A percentile compares a stretch with the other conserved stretches of the same genome.
phyloP scores from a whole-genome alignment of 2,113 vertebrate genomes.

The Perognathus longimembris region DNA sequence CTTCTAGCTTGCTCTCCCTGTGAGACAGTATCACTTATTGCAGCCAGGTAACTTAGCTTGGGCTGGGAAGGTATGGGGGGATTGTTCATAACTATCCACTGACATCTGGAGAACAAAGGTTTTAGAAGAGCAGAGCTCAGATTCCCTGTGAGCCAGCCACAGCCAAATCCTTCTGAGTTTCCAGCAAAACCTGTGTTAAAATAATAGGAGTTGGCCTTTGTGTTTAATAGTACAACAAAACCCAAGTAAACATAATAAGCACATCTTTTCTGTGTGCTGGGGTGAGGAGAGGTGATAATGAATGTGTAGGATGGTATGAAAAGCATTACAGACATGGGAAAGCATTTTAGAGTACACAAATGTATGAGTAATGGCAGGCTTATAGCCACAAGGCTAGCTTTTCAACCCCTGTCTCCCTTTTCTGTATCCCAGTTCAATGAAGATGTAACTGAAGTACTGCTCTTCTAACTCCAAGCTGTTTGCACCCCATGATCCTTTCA shows the following conservation, averaged over 20 bases:
- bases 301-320: conserved; percentile 69
- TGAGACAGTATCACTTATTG: not conserved
- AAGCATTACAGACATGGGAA: conserved; percentile 78
- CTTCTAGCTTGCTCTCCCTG: conserved; percentile 13
- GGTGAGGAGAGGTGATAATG: conserved; percentile 70
- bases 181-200: conserved; percentile 41
- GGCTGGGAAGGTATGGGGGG: too few species aligned
- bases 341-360: conserved; percentile 69
- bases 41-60: too few species aligned
- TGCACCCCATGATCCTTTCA: not conserved
- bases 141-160: not conserved
- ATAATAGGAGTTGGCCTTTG: conserved; percentile 36
- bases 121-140: conserved; percentile 38
- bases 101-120: conserved; percentile 61
- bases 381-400: conserved; percentile 50
- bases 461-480: not conserved
- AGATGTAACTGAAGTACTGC: not conserved
- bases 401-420: not conserved
- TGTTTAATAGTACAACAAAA: conserved; percentile 48
- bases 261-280: conserved; percentile 14
- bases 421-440: not conserved
- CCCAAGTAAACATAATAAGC: not conserved
- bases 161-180: conserved; percentile 53
- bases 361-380: conserved; percentile 65
- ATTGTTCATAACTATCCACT: conserved; percentile 54